Percentiles rank a stretch among this genome's conserved stretches.
Evolutionary conservation across 2,113 vertebrate species (phyloP).

Genomic region (Aleadryas rufinucha): DNA sequence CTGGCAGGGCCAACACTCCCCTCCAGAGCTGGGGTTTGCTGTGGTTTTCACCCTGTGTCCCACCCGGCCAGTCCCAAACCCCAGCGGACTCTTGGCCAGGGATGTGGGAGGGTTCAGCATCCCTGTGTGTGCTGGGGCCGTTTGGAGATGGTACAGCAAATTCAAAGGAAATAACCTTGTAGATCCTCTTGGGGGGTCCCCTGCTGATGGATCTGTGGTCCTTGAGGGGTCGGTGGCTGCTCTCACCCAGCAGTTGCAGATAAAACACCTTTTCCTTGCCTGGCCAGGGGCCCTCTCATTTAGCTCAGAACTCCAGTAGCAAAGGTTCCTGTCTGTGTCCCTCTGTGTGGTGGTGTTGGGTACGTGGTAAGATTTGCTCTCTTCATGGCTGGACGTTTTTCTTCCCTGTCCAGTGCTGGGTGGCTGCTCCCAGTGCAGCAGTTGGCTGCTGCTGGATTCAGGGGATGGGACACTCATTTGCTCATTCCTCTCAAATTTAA

Average conservation of each 20-base stretch:
- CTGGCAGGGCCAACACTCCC: neutral
- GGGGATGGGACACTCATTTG: neutral
- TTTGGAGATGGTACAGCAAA: neutral
- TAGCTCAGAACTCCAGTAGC: neutral
- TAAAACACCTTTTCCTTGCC: neutral
- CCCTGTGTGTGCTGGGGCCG: rapidly evolving
- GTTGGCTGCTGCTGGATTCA: neutral
- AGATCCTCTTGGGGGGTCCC: neutral
- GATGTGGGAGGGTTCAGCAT: neutral
- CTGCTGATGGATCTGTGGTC: neutral
- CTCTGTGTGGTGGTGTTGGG: neutral
- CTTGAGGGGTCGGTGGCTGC: neutral
- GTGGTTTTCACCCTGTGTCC: rapidly evolving
- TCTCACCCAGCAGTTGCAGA: neutral
- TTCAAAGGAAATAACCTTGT: neutral
- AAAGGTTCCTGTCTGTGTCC: neutral
- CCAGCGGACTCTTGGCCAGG: no score
- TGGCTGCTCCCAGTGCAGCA: neutral
- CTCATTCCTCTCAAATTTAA: neutral
- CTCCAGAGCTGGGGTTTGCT: neutral
- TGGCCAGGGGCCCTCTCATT: neutral
- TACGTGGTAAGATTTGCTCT: neutral
- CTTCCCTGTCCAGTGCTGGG: neutral
- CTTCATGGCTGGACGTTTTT: neutral
- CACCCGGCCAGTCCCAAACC: neutral